Evolutionary conservation across 2,888 invertebrate genomes (phyloP).

Genomic region (Sphaeridia pumilis): DNA sequence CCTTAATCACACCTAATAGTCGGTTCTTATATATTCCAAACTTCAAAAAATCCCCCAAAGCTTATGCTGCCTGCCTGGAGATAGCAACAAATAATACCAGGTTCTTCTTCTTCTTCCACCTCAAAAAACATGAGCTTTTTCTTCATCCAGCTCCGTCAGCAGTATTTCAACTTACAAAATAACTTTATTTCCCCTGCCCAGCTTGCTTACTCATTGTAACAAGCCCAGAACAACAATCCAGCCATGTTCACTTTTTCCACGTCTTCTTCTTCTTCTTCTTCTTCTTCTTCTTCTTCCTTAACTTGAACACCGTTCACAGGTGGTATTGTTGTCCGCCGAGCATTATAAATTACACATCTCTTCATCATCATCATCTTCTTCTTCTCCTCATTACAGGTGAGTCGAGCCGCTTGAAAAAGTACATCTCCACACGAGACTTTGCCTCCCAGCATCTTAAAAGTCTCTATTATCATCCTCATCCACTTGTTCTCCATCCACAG

Average conservation of each 20-base stretch:
- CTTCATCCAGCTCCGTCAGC: neutral
- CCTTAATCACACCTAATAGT: neutral
- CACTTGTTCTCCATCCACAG: neutral
- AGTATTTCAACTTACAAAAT: neutral
- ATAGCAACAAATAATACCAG: neutral
- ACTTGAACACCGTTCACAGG: neutral
- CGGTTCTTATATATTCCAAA: no score
- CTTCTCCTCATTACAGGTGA: constrained; percentile 2
- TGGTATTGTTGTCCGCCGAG: constrained; percentile 1
- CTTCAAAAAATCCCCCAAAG: no score
- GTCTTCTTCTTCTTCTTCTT: neutral
- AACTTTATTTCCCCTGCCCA: neutral
- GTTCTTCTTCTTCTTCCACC: neutral
- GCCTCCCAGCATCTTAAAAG: constrained; percentile 1
- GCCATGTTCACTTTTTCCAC: neutral
- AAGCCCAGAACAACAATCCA: neutral
- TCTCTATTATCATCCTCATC: constrained; percentile 1
- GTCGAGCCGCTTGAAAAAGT: no score
- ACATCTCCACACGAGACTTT: constrained; percentile 1
- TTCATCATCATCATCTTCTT: constrained; percentile 3
- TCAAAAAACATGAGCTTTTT: no score
- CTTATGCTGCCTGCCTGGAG: neutral
- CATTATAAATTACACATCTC: constrained; percentile 4
- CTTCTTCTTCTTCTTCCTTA: neutral
- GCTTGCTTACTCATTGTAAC: neutral